Evolutionary conservation across 2,888 invertebrate species (phyloP).

Genomic region (Erpobdella octoculata): DNA sequence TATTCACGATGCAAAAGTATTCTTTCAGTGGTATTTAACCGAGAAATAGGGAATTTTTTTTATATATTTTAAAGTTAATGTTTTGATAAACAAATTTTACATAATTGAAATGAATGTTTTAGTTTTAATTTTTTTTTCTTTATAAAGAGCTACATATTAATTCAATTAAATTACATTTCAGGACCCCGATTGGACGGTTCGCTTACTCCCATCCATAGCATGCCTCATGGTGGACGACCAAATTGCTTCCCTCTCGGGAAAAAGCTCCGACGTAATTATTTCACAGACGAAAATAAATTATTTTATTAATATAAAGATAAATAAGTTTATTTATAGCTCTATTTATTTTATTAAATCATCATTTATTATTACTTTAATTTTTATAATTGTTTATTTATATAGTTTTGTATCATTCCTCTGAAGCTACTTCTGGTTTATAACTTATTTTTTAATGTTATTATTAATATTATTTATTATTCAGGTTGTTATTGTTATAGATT

Average conservation of each 20-base stretch:
- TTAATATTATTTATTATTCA: too few species aligned
- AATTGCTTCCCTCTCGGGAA: constrained; percentile 62
- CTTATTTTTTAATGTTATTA: too few species aligned
- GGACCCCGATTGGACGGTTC: constrained; percentile 84
- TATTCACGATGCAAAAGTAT: not conserved
- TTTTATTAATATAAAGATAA: not conserved
- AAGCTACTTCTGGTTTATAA: too few species aligned
- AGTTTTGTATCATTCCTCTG: too few species aligned
- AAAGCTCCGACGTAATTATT: constrained; percentile 71
- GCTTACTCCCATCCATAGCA: constrained; percentile 85
- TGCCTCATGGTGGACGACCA: constrained; percentile 73
- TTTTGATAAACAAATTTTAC: too few species aligned
- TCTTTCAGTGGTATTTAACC: not conserved
- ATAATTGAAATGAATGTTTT: not conserved
- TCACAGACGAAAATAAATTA: not conserved
- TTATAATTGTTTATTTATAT: too few species aligned
- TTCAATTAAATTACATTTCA: constrained; percentile 34
- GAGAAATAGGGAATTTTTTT: not conserved
- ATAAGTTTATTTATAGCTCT: not conserved
- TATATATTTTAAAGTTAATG: not conserved
- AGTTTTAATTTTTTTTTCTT: not conserved
- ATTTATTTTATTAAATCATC: not conserved
- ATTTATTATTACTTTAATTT: not conserved
- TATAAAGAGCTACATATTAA: not conserved
- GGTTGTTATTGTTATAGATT: too few species aligned